phyloP scores from a whole-genome alignment of 35 echinoderm and acorn worm species.

The Chiridota heheva region DNA sequence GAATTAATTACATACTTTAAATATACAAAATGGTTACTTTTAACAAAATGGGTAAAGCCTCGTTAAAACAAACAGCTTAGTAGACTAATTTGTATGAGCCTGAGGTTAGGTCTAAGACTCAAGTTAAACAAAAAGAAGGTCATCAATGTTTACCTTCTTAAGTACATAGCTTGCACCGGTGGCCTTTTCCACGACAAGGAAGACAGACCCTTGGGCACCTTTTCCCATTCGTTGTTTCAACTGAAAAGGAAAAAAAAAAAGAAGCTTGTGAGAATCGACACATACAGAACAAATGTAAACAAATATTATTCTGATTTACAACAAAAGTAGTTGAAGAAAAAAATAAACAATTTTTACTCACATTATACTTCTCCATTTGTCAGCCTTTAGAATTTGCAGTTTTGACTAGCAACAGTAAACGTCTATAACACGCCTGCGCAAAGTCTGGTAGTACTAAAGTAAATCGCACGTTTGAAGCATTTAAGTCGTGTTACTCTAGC shows the following conservation, averaged over 20 bases:
- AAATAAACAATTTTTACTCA: constrained; percentile 8
- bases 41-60: too few relatives aligned
- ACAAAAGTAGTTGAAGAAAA: not conserved
- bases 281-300: not conserved
- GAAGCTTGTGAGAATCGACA: not conserved
- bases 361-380: constrained; percentile 39
- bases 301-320: not conserved
- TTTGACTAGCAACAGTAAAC: too few relatives aligned
- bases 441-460: too few relatives aligned
- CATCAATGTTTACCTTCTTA: constrained; percentile 80
- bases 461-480: too few relatives aligned
- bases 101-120: not conserved
- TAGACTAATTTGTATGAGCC: too few relatives aligned
- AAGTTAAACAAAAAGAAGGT: too few relatives aligned
- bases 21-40: too few relatives aligned
- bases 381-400: too few relatives aligned
- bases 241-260: constrained; percentile 51
- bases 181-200: constrained; percentile 64
- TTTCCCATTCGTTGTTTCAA: constrained; percentile 90
- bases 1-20: too few relatives aligned
- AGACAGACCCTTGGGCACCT: constrained; percentile 96
- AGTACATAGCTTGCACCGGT: constrained; percentile 58
- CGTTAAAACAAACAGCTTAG: too few relatives aligned
- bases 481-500: too few relatives aligned
- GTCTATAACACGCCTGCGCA: too few relatives aligned